These are phyloP conservation scores for Eutrigla gurnardus DNA, from an alignment of 2,797 vertebrate species.

Conservation along the genomic window DNA sequence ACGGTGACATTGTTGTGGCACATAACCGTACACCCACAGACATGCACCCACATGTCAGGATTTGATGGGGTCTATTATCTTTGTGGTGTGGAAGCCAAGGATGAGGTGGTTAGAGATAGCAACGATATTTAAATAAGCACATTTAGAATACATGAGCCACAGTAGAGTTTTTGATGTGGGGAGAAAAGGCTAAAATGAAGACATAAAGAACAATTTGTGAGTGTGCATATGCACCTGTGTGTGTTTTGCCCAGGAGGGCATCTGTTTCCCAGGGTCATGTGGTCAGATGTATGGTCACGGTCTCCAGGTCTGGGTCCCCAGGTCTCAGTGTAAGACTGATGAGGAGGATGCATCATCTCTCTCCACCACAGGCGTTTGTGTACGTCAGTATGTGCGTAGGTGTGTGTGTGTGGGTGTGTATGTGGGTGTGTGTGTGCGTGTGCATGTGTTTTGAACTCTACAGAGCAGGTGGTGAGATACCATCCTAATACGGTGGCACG, in stretches of 20 bases:
- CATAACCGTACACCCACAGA: constrained; percentile 72
- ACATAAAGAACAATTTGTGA: constrained; percentile 20
- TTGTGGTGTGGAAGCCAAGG: constrained; percentile 43
- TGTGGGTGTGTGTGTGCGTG: not conserved
- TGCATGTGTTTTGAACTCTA: constrained; percentile 44
- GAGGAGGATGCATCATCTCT: constrained; percentile 70
- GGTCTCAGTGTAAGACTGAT: constrained; percentile 67
- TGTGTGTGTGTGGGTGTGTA: constrained; percentile 7
- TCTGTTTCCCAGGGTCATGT: constrained; percentile 51
- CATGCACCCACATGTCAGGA: constrained; percentile 63
- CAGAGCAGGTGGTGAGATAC: constrained; percentile 69
- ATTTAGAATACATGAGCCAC: constrained; percentile 33
- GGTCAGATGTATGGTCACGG: constrained; percentile 67
- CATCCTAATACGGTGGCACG: constrained; percentile 59
- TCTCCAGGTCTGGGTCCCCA: constrained; percentile 55
- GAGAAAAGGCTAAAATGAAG: not conserved
- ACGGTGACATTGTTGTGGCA: constrained; percentile 69
- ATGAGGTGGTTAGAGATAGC: constrained; percentile 43
- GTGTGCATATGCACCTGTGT: constrained; percentile 2
- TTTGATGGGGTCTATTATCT: constrained; percentile 65
- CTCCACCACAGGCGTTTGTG: constrained; percentile 55
- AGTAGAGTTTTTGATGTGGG: constrained; percentile 21
- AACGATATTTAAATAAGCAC: constrained; percentile 49
- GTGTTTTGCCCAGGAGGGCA: not conserved
- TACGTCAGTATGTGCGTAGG: constrained; percentile 3